Evolutionary conservation across 53 echinoderm and acorn worm genomes (phyloP).

Genomic region (Echinarachnius parma): DNA sequence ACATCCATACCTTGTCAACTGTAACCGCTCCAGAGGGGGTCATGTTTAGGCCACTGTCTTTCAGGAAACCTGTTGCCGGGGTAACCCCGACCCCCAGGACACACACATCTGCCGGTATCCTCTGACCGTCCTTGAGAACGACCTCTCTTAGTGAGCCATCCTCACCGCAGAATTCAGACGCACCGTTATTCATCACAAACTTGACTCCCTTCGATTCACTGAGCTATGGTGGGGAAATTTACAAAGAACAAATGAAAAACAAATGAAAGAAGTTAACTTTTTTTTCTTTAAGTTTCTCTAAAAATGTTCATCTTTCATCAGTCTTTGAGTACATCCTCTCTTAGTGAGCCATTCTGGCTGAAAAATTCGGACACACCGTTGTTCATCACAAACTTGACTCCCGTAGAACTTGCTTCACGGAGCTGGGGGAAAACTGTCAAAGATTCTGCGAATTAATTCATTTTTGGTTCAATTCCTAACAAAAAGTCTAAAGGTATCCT

Average conservation of each 20-base stretch:
- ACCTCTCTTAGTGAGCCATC: conserved; percentile 62
- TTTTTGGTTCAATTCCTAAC: no score
- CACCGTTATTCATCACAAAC: conserved; percentile 63
- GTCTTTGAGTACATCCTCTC: no score
- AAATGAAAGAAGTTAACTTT: no score
- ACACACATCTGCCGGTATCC: conserved; percentile 76
- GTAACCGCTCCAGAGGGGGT: conserved; percentile 52
- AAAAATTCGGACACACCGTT: conserved; percentile 62
- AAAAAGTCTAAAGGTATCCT: no score
- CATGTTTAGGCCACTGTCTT: conserved; percentile 65
- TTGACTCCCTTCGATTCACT: conserved; percentile 78
- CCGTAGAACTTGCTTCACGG: conserved; percentile 73
- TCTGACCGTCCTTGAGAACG: conserved; percentile 63
- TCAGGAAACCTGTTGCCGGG: conserved; percentile 80
- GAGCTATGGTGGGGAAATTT: no score
- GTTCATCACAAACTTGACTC: conserved; percentile 76
- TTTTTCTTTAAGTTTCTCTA: no score
- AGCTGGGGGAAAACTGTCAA: conserved; percentile 20
- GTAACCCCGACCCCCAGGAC: conserved; percentile 84
- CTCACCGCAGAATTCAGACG: conserved; percentile 76
- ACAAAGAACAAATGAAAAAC: no score
- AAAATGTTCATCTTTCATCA: no score
- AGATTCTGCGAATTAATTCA: no score
- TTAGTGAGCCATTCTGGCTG: conserved; percentile 66
- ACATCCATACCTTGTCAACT: conserved; percentile 67